Percentiles rank a stretch among this genome's conserved stretches.
These are phyloP conservation scores for Parnassius orleans DNA, from an alignment of 2,888 invertebrate species.

Conservation along the genomic window DNA sequence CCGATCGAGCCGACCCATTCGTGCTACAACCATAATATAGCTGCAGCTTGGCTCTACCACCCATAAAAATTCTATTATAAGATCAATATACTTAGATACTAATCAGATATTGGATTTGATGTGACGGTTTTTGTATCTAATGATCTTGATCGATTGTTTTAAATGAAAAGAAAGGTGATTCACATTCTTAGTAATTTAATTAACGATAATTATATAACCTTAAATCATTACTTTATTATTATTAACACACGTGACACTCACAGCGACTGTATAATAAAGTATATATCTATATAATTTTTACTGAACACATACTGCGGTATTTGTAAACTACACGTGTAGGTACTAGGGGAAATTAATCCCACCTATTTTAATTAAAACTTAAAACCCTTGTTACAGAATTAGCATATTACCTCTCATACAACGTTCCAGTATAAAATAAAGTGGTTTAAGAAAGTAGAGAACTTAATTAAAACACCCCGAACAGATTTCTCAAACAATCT, in stretches of 20 bases:
- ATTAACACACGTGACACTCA: neutral
- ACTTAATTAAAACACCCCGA: slow-evolving; percentile 45
- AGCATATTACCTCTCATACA: slow-evolving; percentile 37
- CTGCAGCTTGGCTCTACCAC: too few relatives aligned
- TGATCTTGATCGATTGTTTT: too few relatives aligned
- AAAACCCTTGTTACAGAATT: slow-evolving; percentile 47
- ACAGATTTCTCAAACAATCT: neutral
- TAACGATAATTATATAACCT: too few relatives aligned
- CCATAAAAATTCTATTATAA: too few relatives aligned
- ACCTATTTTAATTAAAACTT: slow-evolving; percentile 55
- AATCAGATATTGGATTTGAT: too few relatives aligned
- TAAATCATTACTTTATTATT: neutral
- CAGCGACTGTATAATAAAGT: slow-evolving; percentile 1
- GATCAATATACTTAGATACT: too few relatives aligned
- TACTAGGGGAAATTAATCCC: slow-evolving; percentile 18
- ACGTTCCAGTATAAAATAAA: slow-evolving; percentile 40
- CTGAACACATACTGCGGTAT: slow-evolving; percentile 1
- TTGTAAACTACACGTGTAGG: slow-evolving; percentile 22
- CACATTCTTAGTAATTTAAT: too few relatives aligned
- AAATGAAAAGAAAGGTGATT: too few relatives aligned
- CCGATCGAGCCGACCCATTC: too few relatives aligned
- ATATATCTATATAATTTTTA: slow-evolving; percentile 4
- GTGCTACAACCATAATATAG: too few relatives aligned
- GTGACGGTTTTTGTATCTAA: too few relatives aligned
- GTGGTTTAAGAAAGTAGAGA: slow-evolving; percentile 47